Conservation (phyloP, 1,140 invertebrate species). For the Sycophila sp. region DNA sequence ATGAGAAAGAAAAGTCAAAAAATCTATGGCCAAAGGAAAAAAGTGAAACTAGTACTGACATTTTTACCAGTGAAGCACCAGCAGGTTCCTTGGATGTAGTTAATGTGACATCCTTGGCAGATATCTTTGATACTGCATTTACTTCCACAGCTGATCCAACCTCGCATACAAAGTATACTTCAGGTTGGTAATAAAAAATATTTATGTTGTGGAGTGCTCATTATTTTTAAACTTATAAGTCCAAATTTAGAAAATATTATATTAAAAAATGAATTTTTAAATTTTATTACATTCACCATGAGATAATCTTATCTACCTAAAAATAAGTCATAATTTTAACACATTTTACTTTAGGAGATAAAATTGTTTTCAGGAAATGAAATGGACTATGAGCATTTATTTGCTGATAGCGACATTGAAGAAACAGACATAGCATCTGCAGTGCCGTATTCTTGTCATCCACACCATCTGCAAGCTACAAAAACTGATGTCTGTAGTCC, state of each 20-base stretch:
- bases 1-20: constrained; percentile 48
- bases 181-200: constrained; percentile 49
- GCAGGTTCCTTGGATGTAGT: constrained; percentile 59
- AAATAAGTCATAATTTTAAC: constrained; percentile 21
- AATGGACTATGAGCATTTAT: constrained; percentile 67
- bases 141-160: constrained; percentile 66
- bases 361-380: constrained; percentile 56
- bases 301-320: neutral
- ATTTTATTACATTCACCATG: no score
- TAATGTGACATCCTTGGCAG: constrained; percentile 65
- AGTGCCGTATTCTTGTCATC: constrained; percentile 49
- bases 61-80: constrained; percentile 55
- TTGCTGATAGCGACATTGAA: constrained; percentile 67
- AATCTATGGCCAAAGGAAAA: constrained; percentile 60
- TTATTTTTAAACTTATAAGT: no score
- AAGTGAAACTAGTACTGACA: constrained; percentile 50
- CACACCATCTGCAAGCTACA: constrained; percentile 39
- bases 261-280: no score
- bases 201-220: no score
- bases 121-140: constrained; percentile 69
- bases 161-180: constrained; percentile 59
- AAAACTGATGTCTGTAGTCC: constrained; percentile 38
- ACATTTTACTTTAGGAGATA: no score
- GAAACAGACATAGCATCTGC: constrained; percentile 58
- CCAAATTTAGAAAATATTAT: no score